A percentile compares a stretch with the other conserved stretches of the same genome.
phyloP scores from a whole-genome alignment of 1,140 invertebrate species.

The Drosophila pachea region DNA sequence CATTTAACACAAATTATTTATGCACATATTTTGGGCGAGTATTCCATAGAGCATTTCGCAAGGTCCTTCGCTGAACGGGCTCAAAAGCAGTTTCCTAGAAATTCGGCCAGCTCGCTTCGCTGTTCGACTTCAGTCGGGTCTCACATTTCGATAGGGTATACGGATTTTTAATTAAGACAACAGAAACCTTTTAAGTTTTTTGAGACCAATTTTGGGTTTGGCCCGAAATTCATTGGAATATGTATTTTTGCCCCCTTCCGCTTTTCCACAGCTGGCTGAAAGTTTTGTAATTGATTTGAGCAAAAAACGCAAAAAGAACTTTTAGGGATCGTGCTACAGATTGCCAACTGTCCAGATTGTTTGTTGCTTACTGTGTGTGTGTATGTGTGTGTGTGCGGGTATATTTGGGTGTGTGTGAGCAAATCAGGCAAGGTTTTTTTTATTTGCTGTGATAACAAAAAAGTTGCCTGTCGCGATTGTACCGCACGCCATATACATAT shows the following conservation, averaged over 20 bases:
- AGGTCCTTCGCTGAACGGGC: too few relatives aligned
- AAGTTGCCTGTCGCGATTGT: conserved; percentile 30
- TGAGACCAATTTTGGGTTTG: conserved; percentile 9
- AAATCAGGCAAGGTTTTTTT: conserved; percentile 33
- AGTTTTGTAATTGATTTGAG: conserved; percentile 72
- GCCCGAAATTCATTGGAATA: conserved; percentile 20
- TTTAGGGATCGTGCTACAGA: conserved; percentile 43
- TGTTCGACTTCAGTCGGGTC: conserved; percentile 14
- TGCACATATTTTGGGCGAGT: too few relatives aligned
- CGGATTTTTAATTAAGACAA: conserved; percentile 69
- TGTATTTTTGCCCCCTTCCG: background rate
- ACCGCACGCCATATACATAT: conserved; percentile 47
- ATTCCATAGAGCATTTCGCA: too few relatives aligned
- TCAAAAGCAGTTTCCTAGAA: background rate
- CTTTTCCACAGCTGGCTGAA: conserved; percentile 49
- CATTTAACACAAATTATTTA: background rate
- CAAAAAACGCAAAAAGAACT: conserved; percentile 57
- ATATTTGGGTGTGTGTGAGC: conserved; percentile 13
- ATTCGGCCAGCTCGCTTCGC: conserved; percentile 26
- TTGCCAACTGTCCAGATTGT: conserved; percentile 29
- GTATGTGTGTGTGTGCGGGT: background rate
- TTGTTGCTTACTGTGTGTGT: conserved; percentile 3
- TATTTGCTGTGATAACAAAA: conserved; percentile 47
- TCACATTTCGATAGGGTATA: conserved; percentile 51
- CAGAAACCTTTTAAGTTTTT: conserved; percentile 67